A percentile compares a stretch with the other conserved stretches of the same genome.
phyloP scores from a whole-genome alignment of 2,113 vertebrate species.

The Ageneiosus marmoratus region DNA sequence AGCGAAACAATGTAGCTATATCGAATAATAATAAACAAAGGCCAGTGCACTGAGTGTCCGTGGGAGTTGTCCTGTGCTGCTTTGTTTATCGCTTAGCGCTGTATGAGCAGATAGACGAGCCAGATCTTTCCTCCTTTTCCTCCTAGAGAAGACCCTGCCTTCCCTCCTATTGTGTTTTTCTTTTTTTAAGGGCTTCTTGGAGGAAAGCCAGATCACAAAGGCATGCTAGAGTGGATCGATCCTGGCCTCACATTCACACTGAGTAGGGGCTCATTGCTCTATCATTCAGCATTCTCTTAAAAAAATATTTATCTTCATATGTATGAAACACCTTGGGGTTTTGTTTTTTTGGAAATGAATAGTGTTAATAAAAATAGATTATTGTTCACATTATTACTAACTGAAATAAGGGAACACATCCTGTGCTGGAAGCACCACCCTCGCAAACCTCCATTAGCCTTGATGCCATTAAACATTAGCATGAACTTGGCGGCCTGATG shows the following conservation, averaged over 20 bases:
- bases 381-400: neutral
- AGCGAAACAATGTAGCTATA: neutral
- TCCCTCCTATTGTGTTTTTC: neutral
- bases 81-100: conserved; percentile 14
- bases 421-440: neutral
- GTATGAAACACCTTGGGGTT: neutral
- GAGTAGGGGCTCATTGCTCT: conserved; percentile 31
- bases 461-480: conserved; percentile 1
- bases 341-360: neutral
- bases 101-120: conserved; percentile 7
- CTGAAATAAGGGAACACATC: neutral
- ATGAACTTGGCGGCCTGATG: neutral
- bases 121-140: conserved; percentile 10
- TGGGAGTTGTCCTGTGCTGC: conserved; percentile 29
- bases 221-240: conserved; percentile 30
- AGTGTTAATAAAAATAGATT: neutral
- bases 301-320: neutral
- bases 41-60: neutral
- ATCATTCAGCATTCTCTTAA: neutral
- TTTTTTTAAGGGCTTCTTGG: conserved; percentile 19
- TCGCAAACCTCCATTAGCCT: conserved; percentile 7
- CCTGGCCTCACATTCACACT: neutral
- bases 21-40: conserved; percentile 35
- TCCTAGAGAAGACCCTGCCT: neutral
- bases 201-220: conserved; percentile 37